Conservation (phyloP, 2,797 vertebrate genomes). For the Tiaroga cobitis region DNA sequence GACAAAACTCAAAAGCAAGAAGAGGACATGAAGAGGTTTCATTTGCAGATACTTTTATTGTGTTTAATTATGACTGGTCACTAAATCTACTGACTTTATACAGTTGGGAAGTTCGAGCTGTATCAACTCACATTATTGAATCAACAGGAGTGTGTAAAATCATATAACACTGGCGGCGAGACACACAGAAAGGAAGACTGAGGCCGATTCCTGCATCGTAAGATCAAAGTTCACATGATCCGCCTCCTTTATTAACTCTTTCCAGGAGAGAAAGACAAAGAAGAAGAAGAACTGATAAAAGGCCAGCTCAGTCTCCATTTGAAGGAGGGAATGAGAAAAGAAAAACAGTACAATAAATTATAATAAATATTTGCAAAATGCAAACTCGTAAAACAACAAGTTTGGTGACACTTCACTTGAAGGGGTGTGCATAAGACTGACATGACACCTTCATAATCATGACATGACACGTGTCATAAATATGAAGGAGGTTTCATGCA, state of each 20-base stretch:
- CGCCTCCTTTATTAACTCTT: not conserved
- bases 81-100: conserved; percentile 78
- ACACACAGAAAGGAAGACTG: conserved; percentile 81
- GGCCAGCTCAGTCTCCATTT: conserved; percentile 3
- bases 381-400: conserved; percentile 22
- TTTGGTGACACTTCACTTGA: too few relatives aligned
- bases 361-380: conserved; percentile 27
- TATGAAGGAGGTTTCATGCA: too few relatives aligned
- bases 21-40: conserved; percentile 42
- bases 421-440: too few relatives aligned
- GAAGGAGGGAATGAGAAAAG: not conserved
- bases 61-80: conserved; percentile 28
- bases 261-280: not conserved
- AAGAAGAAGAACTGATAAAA: conserved; percentile 1
- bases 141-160: conserved; percentile 67
- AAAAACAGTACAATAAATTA: conserved; percentile 28
- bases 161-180: conserved; percentile 66
- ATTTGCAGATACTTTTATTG: conserved; percentile 80
- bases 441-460: too few relatives aligned
- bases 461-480: too few relatives aligned
- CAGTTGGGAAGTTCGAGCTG: conserved; percentile 72
- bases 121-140: conserved; percentile 68
- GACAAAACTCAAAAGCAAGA: not conserved
- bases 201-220: conserved; percentile 75
- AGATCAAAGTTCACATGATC: conserved; percentile 44